phyloP scores from a whole-genome alignment of 2,797 vertebrate genomes.

The Phyllotis vaccarum region DNA sequence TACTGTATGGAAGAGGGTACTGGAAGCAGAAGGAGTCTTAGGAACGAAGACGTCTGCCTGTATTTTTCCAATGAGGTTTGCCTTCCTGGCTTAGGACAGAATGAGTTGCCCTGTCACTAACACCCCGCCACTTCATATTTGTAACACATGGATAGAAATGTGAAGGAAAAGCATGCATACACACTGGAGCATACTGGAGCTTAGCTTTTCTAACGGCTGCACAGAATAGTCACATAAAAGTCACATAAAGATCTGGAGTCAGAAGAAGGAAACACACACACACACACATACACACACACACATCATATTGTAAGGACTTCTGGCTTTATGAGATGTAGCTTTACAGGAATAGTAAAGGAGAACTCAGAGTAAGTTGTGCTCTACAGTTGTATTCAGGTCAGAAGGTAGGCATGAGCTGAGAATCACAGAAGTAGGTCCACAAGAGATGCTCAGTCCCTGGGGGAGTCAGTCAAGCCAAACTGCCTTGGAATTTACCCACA shows the following conservation, averaged over 20 bases:
- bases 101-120: neutral
- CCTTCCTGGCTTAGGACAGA: neutral
- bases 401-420: neutral
- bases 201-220: neutral
- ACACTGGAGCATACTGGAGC: neutral
- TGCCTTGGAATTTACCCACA: neutral
- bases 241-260: neutral
- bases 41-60: neutral
- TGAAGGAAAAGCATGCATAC: neutral
- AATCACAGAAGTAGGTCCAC: neutral
- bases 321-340: neutral
- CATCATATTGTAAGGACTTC: neutral
- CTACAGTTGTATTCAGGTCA: neutral
- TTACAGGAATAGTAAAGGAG: neutral
- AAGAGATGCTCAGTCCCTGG: neutral
- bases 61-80: too few relatives aligned
- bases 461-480: neutral
- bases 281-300: neutral
- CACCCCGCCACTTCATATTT: neutral
- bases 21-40: neutral
- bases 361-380: neutral
- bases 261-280: neutral
- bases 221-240: neutral
- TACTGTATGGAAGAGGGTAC: too few relatives aligned
- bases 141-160: neutral